Evolutionary conservation across 2,888 invertebrate genomes (phyloP), one percentile per base, ranked within the genome.

Genomic region (Dryococelus australis): DNA sequence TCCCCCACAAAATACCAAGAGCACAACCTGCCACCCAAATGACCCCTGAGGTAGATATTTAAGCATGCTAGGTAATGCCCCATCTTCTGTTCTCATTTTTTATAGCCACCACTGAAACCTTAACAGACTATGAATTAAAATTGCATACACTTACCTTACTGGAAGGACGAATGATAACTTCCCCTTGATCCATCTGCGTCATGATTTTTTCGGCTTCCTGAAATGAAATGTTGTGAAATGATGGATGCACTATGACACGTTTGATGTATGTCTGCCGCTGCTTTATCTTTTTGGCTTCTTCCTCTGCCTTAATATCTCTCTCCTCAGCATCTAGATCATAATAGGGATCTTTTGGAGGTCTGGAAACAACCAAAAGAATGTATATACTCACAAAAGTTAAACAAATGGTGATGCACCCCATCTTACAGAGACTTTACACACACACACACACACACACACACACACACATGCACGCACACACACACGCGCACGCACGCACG

Each of bases 161-260:
- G 86, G 99, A 99, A 0, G 99, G 99, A 88, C 99, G 94, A 27
- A 99, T 96, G 43, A 99, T 97, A 24, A 98, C 98, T 91, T 99
- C 99, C 2, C 99, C 99, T 93, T 98, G 99, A 89, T 98, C 99
- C 96, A 99, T 97, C 87, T 95, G 95, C 85, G 95, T 95, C 96
- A 99, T 96, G 87, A 98, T 93, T 91, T 97, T 97, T 91, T 98
- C 98, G 0, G 98, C 98, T 91, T 99, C 98, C 0, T 96, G 95
- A 92, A 96, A 99, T 5, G 98, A 97, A 90, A 99, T 97, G 92
- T 99, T 99, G 90, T 98, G 97, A 94, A 99, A 99, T 16, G 97
- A 96, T 0, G 99, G 98, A 93, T 99, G 99, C 10, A 99, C 98
- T 88, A 99, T 99, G 0, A 99, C 99, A 26, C 99, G 95, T 92